Percentiles rank a stretch among this genome's conserved stretches.
Evolutionary conservation across 2,113 vertebrate genomes (phyloP).

Genomic region (Climacteris rufus): DNA sequence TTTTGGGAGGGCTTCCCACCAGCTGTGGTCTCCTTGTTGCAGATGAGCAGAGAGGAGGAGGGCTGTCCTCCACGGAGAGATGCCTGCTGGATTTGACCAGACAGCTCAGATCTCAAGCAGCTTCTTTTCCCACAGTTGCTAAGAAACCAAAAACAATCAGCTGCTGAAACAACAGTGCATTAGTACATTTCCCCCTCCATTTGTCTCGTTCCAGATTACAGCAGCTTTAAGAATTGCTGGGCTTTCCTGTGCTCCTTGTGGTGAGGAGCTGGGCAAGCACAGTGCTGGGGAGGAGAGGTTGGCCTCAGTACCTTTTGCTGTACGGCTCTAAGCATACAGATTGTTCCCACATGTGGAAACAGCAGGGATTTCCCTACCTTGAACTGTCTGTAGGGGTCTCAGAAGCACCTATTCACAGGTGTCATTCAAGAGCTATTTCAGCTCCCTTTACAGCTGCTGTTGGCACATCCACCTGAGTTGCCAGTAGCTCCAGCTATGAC

Average conservation of each 20-base stretch:
- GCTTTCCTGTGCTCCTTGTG: neutral
- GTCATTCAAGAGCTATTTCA: neutral
- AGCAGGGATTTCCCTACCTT: neutral
- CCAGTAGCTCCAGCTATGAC: neutral
- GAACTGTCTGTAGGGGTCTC: neutral
- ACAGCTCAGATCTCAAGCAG: neutral
- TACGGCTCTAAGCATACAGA: neutral
- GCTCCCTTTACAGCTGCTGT: neutral
- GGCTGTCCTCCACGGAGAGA: neutral
- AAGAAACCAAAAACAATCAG: constrained; percentile 37
- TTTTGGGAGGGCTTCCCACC: neutral
- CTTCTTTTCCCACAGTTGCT: constrained; percentile 39
- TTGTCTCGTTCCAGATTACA: neutral
- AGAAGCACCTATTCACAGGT: neutral
- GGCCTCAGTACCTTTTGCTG: neutral
- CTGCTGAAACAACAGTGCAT: neutral
- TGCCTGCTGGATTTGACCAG: neutral
- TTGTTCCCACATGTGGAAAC: neutral
- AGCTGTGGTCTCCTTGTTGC: neutral
- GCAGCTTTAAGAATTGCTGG: neutral
- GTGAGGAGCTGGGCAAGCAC: neutral
- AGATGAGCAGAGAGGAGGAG: neutral
- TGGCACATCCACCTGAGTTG: neutral
- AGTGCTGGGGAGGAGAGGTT: neutral
- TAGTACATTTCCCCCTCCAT: neutral